Conservation (phyloP, 2,797 vertebrate genomes). For the Enteromius thamalakanensis region DNA sequence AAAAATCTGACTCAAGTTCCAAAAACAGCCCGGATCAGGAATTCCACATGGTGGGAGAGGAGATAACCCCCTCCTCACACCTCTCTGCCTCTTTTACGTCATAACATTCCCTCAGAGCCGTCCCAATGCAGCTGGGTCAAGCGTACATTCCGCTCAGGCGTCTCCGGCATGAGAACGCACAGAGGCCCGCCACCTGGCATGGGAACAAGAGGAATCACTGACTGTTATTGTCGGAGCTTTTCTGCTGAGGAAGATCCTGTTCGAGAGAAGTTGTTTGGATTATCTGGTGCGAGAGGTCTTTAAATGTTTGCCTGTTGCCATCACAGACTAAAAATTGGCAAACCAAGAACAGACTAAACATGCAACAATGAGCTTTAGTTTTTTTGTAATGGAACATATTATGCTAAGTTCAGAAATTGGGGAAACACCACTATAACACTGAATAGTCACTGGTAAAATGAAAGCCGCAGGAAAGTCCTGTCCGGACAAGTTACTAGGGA, state of each 20-base stretch:
- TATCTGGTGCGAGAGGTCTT: conserved; percentile 56
- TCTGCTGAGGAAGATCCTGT: conserved; percentile 58
- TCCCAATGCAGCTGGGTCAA: conserved; percentile 74
- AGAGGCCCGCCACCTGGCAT: conserved; percentile 69
- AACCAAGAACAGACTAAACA: conserved; percentile 54
- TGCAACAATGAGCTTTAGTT: conserved; percentile 34
- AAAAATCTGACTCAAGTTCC: conserved; percentile 70
- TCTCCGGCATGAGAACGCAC: conserved; percentile 69
- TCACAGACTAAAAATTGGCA: conserved; percentile 44
- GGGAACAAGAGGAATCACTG: conserved; percentile 67
- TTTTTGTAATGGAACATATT: conserved; percentile 19
- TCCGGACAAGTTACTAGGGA: neutral
- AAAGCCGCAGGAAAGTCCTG: neutral
- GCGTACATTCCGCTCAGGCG: conserved; percentile 72
- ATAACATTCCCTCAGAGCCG: conserved; percentile 68
- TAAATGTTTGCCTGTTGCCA: conserved; percentile 69
- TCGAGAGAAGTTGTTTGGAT: conserved; percentile 63
- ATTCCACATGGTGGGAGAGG: conserved; percentile 69
- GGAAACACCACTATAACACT: conserved; percentile 36
- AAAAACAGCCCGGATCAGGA: conserved; percentile 75
- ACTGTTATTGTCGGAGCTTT: conserved; percentile 42
- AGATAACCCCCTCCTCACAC: conserved; percentile 69
- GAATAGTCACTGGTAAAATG: neutral
- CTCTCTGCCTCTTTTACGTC: conserved; percentile 68
- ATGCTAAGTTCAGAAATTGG: conserved; percentile 28